Percentiles rank a stretch among this genome's conserved stretches.
Evolutionary conservation across 1,140 invertebrate genomes (phyloP).

Genomic region (Aphidius gifuensis): DNA sequence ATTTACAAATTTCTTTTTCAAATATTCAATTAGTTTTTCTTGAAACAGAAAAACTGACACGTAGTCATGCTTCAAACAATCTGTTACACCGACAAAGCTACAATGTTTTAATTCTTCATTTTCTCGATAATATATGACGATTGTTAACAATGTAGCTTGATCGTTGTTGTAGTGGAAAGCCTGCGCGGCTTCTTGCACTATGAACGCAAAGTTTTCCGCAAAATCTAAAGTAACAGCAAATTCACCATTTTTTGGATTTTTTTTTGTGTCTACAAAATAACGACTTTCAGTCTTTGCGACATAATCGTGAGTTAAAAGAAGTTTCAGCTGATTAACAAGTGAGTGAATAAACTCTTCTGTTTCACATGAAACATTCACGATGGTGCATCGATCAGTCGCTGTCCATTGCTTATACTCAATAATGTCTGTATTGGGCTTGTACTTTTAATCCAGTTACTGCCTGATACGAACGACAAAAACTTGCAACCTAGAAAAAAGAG

Average conservation of each 20-base stretch:
- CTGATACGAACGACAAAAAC: background rate
- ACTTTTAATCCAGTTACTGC: background rate
- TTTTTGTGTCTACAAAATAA: constrained; percentile 9
- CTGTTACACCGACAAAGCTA: constrained; percentile 3
- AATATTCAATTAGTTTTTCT: constrained; percentile 1
- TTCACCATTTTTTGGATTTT: constrained; percentile 5
- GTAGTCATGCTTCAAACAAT: too few species aligned
- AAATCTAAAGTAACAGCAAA: constrained; percentile 8
- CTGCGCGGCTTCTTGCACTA: constrained; percentile 3
- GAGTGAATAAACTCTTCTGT: too few species aligned
- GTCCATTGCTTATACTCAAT: constrained; percentile 21
- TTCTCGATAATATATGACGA: constrained; percentile 5
- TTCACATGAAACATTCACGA: too few species aligned
- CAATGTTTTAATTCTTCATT: background rate
- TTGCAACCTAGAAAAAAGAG: background rate
- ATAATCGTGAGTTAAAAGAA: too few species aligned
- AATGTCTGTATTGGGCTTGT: background rate
- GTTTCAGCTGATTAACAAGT: too few species aligned
- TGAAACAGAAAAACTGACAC: background rate
- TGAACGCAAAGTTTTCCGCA: constrained; percentile 8
- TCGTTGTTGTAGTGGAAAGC: background rate
- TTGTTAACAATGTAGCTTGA: constrained; percentile 1
- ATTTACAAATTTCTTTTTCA: constrained; percentile 9
- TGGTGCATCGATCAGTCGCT: too few species aligned
- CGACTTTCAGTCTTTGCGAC: constrained; percentile 25